Percentiles rank a stretch among this genome's conserved stretches.
Evolutionary conservation across 2,113 vertebrate genomes (phyloP).

Genomic region (Diphyllodes magnificus): DNA sequence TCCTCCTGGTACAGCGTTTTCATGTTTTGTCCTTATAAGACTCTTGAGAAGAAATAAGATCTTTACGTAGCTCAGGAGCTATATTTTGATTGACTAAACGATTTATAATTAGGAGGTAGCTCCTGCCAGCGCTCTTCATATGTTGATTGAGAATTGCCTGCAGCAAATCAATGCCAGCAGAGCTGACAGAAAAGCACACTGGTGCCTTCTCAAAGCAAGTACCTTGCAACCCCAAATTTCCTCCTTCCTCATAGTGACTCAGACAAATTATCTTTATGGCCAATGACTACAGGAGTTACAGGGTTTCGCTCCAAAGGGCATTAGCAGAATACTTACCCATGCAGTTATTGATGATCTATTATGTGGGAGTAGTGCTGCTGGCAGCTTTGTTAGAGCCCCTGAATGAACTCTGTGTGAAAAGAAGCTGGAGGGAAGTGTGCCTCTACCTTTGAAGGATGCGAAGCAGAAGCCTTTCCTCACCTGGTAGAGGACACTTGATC

Average conservation of each 20-base stretch:
- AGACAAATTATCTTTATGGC: background rate
- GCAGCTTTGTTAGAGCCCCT: background rate
- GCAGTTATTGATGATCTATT: background rate
- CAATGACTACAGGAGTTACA: background rate
- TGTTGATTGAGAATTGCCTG: background rate
- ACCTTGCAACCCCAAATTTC: background rate
- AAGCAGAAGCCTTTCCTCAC: background rate
- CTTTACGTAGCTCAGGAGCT: background rate
- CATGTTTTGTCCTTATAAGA: slow-evolving; percentile 16
- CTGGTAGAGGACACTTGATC: background rate
- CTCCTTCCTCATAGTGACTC: background rate
- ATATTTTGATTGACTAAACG: slow-evolving; percentile 32
- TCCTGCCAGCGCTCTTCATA: background rate
- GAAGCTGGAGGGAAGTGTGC: background rate
- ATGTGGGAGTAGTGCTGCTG: background rate
- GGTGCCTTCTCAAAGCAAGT: background rate
- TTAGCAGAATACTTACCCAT: background rate
- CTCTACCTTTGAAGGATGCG: background rate
- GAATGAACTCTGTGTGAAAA: background rate
- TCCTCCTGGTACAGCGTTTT: background rate
- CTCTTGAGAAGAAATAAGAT: background rate
- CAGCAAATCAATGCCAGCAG: background rate
- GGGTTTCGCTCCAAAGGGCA: background rate
- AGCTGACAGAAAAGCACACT: background rate
- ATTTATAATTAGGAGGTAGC: slow-evolving; percentile 35